These are phyloP conservation scores for Porites australiensis DNA, from an alignment of 64 coral and sea anemone genomes.

Conservation along the genomic window DNA sequence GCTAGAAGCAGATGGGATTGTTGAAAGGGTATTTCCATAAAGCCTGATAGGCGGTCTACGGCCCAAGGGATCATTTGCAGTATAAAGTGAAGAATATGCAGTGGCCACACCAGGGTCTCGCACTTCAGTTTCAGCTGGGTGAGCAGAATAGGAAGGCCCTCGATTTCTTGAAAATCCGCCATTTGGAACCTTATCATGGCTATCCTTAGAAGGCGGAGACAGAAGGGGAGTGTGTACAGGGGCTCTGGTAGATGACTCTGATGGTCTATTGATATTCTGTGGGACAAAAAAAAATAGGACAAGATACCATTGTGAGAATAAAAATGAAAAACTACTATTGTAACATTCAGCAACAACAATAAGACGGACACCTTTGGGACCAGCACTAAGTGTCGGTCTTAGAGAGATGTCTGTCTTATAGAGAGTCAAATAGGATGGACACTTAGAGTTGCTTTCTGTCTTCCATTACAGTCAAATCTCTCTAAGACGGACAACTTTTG, in stretches of 20 bases:
- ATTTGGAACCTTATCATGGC: background rate
- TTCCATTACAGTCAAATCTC: no score
- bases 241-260: background rate
- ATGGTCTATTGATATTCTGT: constrained; percentile 1
- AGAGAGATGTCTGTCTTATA: no score
- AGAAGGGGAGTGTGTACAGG: background rate
- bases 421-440: no score
- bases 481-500: no score
- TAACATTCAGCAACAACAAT: no score
- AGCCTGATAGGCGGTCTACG: background rate
- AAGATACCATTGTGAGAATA: no score
- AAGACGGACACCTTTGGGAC: no score
- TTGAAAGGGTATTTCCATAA: constrained; percentile 12
- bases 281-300: background rate
- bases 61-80: background rate
- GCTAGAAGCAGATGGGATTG: constrained; percentile 29
- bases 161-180: background rate
- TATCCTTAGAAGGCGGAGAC: constrained; percentile 39
- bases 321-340: background rate
- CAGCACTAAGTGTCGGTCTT: no score
- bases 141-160: background rate
- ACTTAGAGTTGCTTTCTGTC: no score
- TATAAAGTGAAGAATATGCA: constrained; percentile 32
- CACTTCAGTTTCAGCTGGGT: background rate
- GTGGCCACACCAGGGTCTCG: background rate